Percentiles rank a stretch among this genome's conserved stretches.
Evolutionary conservation across 1,140 invertebrate species (phyloP).

Genomic region (Rhizoglyphus robini): DNA sequence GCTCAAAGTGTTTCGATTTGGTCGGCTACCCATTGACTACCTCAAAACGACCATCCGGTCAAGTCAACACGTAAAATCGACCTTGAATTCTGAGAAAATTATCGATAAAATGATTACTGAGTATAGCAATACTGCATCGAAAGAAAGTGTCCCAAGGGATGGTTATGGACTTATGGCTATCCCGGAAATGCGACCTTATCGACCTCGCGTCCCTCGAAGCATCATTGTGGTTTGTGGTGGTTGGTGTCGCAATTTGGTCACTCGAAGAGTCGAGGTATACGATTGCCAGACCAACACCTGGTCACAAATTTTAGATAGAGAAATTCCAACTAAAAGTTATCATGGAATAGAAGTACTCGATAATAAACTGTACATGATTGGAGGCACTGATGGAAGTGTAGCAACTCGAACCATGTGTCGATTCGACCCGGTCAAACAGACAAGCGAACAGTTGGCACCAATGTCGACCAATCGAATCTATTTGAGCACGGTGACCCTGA

Average conservation of each 20-base stretch:
- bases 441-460: neutral
- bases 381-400: conserved; percentile 54
- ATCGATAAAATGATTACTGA: no score
- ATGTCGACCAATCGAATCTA: conserved; percentile 22
- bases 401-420: conserved; percentile 52
- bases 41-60: no score
- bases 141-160: no score
- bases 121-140: no score
- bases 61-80: no score
- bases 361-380: conserved; percentile 56
- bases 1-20: no score
- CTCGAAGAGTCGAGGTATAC: conserved; percentile 57
- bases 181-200: neutral
- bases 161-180: neutral
- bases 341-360: conserved; percentile 53
- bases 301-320: conserved; percentile 27
- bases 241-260: conserved; percentile 53
- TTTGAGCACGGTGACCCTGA: conserved; percentile 48
- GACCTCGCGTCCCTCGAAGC: neutral
- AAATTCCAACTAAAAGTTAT: conserved; percentile 42
- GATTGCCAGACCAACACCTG: conserved; percentile 60
- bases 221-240: conserved; percentile 54
- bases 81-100: no score
- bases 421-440: conserved; percentile 42
- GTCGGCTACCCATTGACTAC: no score